Evolutionary conservation across 2,113 vertebrate genomes (phyloP), one percentile per base, ranked within the genome.

Genomic region (Zosterops borbonicus): DNA sequence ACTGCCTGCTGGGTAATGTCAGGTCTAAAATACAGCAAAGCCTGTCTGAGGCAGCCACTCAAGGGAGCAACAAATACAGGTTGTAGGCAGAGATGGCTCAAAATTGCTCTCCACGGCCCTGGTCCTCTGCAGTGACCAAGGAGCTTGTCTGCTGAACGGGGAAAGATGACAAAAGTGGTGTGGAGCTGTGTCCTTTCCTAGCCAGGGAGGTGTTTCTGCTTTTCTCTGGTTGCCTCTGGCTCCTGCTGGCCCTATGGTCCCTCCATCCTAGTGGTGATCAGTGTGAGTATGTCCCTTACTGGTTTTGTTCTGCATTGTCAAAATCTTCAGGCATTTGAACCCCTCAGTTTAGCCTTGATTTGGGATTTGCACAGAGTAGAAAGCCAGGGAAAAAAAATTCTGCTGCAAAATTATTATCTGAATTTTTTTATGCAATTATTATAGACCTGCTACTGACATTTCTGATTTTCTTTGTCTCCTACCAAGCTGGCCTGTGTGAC

Each of bases 1-100:
- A 28, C 76, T 96, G 96, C 96, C 94, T 98, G 98, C 93, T 93
- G 59, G 50, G 97, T 96, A 94, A 97, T 93, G 96, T 91, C 96
- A 96, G 95, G 92, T 94, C 94, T 97, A 77, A 98, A 97, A 97
- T 97, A 96, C 56, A 78, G 94, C 92, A 92, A 49, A 92, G 92
- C 79, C 85, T 83, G 88, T 73, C 94, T 94, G 63, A 85, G 75
- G 86, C 94, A 91, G 83, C 78, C 29, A 18, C 94, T 96, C 90
- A 46, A 89, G 92, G 90, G 91, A 95, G 74, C 75, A 71, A 76
- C 80, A 92, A 93, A 93, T 82, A 89, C 27, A 9, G 84, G 49
- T 37, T 81, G 68, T 87, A 96, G 91, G 78, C 68, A 76, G 90
- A 92, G 87, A 75, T 0, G 3, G 58, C 82, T 93, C 47, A 7